A percentile compares a stretch with the other conserved stretches of the same genome.
Evolutionary conservation across 2,797 vertebrate genomes (phyloP).

Genomic region (Microctenopoma lineatum): DNA sequence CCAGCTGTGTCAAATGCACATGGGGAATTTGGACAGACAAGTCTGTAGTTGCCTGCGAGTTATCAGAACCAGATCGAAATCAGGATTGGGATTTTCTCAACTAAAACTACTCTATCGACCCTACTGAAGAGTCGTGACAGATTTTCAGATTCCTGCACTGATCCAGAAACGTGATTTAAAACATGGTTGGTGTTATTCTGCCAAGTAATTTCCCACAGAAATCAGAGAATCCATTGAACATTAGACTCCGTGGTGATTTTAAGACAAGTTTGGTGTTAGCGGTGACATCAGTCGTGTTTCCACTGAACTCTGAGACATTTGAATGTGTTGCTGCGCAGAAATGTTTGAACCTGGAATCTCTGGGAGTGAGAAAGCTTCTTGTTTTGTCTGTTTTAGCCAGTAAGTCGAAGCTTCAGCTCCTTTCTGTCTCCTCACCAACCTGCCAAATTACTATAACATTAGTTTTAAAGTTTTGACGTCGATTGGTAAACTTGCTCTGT

Average conservation of each 20-base stretch:
- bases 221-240: background rate
- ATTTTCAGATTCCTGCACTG: background rate
- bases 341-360: background rate
- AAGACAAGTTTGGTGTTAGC: background rate
- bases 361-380: background rate
- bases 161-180: background rate
- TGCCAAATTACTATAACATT: constrained; percentile 73
- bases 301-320: background rate
- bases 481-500: background rate
- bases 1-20: background rate
- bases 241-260: background rate
- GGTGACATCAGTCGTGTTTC: background rate
- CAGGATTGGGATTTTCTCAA: background rate
- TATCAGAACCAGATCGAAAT: background rate
- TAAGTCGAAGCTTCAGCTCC: constrained; percentile 3
- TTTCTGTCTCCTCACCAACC: constrained; percentile 74
- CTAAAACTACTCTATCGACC: background rate
- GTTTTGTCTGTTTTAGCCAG: background rate
- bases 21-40: background rate
- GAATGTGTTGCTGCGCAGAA: background rate
- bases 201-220: background rate
- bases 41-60: background rate
- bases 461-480: constrained; percentile 18
- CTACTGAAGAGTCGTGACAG: background rate
- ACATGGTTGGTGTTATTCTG: background rate